Conservation (phyloP, 2,113 vertebrate genomes). For the Anoura caudifer region DNA sequence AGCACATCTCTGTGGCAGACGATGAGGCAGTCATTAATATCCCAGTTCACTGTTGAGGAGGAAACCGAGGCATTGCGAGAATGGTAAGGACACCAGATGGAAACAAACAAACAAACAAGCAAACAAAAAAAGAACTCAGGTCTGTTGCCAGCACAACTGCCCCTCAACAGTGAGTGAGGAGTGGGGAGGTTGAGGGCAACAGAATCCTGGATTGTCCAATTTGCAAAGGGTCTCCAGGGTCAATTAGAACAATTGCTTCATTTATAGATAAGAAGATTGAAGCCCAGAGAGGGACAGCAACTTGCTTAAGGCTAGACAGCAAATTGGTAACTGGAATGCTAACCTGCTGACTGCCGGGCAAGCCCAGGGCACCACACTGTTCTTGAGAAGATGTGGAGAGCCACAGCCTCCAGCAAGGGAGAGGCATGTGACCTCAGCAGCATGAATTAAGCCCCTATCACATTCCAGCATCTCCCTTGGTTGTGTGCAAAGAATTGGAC, state of each 20-base stretch:
- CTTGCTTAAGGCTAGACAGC: not conserved
- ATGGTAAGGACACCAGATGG: not conserved
- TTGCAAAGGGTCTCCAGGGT: not conserved
- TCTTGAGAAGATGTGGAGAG: not conserved
- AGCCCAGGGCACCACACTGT: not conserved
- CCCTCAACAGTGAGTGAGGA: not conserved
- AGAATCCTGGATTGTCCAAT: not conserved
- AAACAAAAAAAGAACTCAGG: not conserved
- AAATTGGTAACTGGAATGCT: not conserved
- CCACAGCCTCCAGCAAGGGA: not conserved
- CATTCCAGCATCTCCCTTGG: not conserved
- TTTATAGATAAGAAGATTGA: not conserved
- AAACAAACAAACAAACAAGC: not conserved
- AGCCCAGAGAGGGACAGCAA: not conserved
- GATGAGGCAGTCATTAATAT: too few species aligned
- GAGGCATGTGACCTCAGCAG: not conserved
- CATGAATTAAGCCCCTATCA: not conserved
- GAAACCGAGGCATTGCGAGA: not conserved
- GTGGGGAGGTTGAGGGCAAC: not conserved
- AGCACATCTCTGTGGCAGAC: not conserved
- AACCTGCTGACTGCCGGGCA: not conserved
- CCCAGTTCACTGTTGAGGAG: not conserved
- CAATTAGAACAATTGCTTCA: not conserved
- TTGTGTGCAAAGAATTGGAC: not conserved
- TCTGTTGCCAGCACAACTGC: not conserved